These are phyloP conservation scores for Drosophila guanche DNA, from an alignment of 1,140 invertebrate species.

Conservation along the genomic window DNA sequence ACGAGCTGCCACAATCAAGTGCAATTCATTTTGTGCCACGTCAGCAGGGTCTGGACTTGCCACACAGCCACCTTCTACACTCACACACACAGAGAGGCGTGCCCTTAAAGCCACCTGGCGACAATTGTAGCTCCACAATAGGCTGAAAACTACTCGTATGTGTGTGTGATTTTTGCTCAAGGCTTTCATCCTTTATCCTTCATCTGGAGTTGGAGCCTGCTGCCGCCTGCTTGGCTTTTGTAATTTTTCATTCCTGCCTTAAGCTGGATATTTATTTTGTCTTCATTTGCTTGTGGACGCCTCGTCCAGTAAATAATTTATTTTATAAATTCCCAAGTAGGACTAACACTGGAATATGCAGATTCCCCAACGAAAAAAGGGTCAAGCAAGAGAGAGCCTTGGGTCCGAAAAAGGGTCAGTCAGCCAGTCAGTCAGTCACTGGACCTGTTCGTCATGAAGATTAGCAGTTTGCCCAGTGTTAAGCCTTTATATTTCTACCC, in stretches of 20 bases:
- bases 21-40: slow-evolving; percentile 76
- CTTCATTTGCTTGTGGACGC: slow-evolving; percentile 19
- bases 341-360: slow-evolving; percentile 81
- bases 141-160: background rate
- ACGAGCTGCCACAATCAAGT: slow-evolving; percentile 69
- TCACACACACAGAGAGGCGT: slow-evolving; percentile 9
- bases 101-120: slow-evolving; percentile 31
- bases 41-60: slow-evolving; percentile 53
- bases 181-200: slow-evolving; percentile 2
- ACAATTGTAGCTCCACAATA: slow-evolving; percentile 4
- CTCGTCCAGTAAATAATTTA: slow-evolving; percentile 74
- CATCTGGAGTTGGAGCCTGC: background rate
- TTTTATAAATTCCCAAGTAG: slow-evolving; percentile 79
- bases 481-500: slow-evolving; percentile 73
- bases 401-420: slow-evolving; percentile 52
- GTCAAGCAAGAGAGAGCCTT: slow-evolving; percentile 37
- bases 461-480: slow-evolving; percentile 67
- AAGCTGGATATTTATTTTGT: slow-evolving; percentile 52
- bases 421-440: slow-evolving; percentile 10
- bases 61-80: slow-evolving; percentile 15
- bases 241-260: slow-evolving; percentile 47
- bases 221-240: background rate
- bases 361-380: slow-evolving; percentile 65
- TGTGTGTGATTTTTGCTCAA: background rate
- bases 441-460: slow-evolving; percentile 59